Percentiles rank a stretch among this genome's conserved stretches.
phyloP scores from a whole-genome alignment of 2,113 vertebrate species.

The Salvator merianae region DNA sequence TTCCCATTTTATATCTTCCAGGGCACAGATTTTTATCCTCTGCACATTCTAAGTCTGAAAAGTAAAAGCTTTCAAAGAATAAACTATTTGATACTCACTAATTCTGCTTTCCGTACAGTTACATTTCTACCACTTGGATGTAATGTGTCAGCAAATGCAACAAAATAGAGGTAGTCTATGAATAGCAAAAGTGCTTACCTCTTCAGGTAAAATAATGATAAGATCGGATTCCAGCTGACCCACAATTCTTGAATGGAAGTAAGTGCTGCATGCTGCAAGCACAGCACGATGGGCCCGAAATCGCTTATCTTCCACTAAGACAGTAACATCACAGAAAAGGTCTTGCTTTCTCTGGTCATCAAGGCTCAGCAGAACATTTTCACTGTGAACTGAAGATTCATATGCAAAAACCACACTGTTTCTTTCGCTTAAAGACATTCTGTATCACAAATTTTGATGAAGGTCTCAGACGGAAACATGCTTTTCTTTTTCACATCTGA shows the following conservation, averaged over 20 bases:
- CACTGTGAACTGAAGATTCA: constrained; percentile 79
- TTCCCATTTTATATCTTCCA: no score
- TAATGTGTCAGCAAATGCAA: not conserved
- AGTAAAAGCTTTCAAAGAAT: not conserved
- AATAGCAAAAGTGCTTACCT: constrained; percentile 76
- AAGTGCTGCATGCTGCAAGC: constrained; percentile 90
- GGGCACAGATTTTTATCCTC: no score
- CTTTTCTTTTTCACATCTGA: constrained; percentile 72
- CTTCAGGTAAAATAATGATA: constrained; percentile 85
- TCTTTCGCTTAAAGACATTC: constrained; percentile 79
- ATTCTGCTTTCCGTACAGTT: no score
- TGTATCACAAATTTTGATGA: constrained; percentile 54
- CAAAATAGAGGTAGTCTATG: not conserved
- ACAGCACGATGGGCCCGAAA: constrained; percentile 90
- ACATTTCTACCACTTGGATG: no score
- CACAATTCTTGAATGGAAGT: constrained; percentile 83
- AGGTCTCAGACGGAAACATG: constrained; percentile 72
- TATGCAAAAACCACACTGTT: constrained; percentile 76
- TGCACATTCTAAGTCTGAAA: not conserved
- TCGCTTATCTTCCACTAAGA: constrained; percentile 83
- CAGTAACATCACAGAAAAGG: constrained; percentile 81
- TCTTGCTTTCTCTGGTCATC: constrained; percentile 78
- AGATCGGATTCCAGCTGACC: constrained; percentile 75
- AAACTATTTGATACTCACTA: no score
- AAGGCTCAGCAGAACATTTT: constrained; percentile 76